These are phyloP conservation scores for Chironomus tepperi DNA, from an alignment of 1,140 invertebrate species.

Conservation along the genomic window DNA sequence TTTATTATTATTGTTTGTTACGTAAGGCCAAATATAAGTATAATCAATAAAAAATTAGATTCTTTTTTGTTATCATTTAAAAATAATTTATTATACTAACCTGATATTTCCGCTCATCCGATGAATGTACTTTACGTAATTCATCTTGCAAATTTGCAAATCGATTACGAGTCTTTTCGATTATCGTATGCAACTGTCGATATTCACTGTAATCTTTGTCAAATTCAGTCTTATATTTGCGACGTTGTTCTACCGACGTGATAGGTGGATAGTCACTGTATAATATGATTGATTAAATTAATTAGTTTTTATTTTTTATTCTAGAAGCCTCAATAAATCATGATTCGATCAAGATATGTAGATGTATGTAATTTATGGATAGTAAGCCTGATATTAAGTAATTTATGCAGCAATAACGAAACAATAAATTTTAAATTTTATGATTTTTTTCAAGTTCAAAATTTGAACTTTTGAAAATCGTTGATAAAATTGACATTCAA, in stretches of 20 bases:
- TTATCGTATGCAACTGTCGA: conserved; percentile 58
- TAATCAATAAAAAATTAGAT: not conserved
- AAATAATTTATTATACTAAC: conserved; percentile 40
- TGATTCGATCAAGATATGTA: too few species aligned
- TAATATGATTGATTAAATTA: not conserved
- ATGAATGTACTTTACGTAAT: conserved; percentile 45
- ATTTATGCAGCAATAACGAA: too few species aligned
- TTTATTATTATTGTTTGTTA: not conserved
- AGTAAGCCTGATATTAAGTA: too few species aligned
- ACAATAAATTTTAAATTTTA: too few species aligned
- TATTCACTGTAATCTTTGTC: conserved; percentile 79
- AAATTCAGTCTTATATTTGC: conserved; percentile 81
- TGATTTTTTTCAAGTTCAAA: too few species aligned
- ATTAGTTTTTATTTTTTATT: too few species aligned
- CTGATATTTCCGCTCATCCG: conserved; percentile 43
- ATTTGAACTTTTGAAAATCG: too few species aligned
- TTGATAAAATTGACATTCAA: too few species aligned
- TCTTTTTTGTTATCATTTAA: not conserved
- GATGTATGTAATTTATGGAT: too few species aligned
- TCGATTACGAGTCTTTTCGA: conserved; percentile 64
- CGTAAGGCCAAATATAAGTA: not conserved
- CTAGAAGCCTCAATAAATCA: too few species aligned
- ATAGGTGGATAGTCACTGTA: conserved; percentile 73
- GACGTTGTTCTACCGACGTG: conserved; percentile 60
- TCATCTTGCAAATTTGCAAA: conserved; percentile 65